Percentiles rank a stretch among this genome's conserved stretches.
Conservation (phyloP, 2,888 invertebrate species). For the Meteorus colon region DNA sequence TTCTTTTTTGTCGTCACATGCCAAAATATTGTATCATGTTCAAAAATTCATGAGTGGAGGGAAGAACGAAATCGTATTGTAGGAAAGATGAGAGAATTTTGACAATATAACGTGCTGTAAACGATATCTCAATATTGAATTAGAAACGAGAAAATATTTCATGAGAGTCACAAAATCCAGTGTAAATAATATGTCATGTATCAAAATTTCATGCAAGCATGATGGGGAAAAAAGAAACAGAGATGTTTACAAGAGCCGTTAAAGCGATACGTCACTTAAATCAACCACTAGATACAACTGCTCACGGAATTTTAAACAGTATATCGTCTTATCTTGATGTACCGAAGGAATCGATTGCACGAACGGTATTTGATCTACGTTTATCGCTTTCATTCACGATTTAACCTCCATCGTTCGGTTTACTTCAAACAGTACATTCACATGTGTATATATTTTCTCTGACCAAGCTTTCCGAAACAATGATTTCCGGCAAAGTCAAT, state of each 20-base stretch:
- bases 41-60: background rate
- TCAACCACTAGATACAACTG: constrained; percentile 44
- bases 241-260: constrained; percentile 47
- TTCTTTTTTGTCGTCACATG: constrained; percentile 8
- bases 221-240: constrained; percentile 49
- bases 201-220: background rate
- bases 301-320: constrained; percentile 48
- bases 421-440: background rate
- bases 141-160: background rate
- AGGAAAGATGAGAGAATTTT: background rate
- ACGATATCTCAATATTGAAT: background rate
- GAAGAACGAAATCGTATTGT: background rate
- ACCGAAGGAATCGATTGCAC: constrained; percentile 50
- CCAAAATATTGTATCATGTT: background rate
- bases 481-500: constrained; percentile 53
- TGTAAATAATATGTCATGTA: background rate
- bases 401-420: background rate
- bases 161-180: background rate
- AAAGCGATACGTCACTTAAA: constrained; percentile 48
- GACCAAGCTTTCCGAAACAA: constrained; percentile 49
- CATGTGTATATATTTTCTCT: constrained; percentile 20
- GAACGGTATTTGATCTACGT: constrained; percentile 47
- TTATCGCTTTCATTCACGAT: background rate
- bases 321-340: constrained; percentile 50
- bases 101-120: background rate